Base-by-base conservation (phyloP, 2,113 vertebrate species). In the Mirounga angustirostris region DNA sequence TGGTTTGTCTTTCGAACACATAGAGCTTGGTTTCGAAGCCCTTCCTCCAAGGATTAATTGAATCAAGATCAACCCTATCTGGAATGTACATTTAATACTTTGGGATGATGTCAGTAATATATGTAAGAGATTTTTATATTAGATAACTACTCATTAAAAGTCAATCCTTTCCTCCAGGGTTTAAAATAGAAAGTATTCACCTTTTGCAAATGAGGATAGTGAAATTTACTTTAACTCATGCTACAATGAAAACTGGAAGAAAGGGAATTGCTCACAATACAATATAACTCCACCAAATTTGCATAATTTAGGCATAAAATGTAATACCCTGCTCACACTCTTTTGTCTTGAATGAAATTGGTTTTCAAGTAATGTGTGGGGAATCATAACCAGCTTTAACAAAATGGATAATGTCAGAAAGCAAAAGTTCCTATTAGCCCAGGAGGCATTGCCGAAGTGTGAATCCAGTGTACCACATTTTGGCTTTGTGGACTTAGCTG, bases 331-430 rank as follows among this genome's bases (percentile, higher is more conserved):
- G 97, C 95, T 98, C 97, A 95, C 76, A 92, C 19, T 98, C 96
- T 94, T 98, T 98, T 98, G 96, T 98, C 93, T 98, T 98, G 90
- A 98, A 85, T 79, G 79, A 97, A 98, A 97, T 93, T 98, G 97
- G 73, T 98, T 98, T 98, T 90, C 96, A 97, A 97, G 98, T 91
- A 73, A 93, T 74, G 92, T 93, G 93, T 96, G 89, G 63, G 95
- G 97, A 98, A 98, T 98, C 69, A 76, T 82, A 98, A 96, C 96
- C 88, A 3, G 96, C 85, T 98, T 98, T 98, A 97, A 97, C 93
- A 97, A 95, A 96, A 94, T 65, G 94, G 95, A n/a, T 97, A 98
- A 94, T 93, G 93, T 85, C 96, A 98, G 96, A 84, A 97, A 98
- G 87, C 46, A 40, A 96, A 98, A 97, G 97, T 82, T 89, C 65